phyloP scores from a whole-genome alignment of 2,113 vertebrate species.

The Carollia perspicillata region DNA sequence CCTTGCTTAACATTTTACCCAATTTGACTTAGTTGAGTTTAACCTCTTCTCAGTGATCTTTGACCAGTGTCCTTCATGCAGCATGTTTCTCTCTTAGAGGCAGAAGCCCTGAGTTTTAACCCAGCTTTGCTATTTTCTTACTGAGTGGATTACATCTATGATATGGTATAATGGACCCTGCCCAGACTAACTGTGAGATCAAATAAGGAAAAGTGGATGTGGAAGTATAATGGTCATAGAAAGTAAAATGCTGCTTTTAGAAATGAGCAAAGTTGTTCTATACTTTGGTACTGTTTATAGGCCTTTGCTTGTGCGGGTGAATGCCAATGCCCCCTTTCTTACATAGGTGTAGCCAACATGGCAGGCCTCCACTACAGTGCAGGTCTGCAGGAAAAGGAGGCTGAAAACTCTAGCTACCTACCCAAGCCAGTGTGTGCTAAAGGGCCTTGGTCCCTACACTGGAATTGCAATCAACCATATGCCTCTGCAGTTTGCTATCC shows the following conservation, averaged over 20 bases:
- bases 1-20: not conserved
- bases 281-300: not conserved
- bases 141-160: not conserved
- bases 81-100: not conserved
- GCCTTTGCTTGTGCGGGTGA: not conserved
- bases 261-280: not conserved
- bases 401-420: not conserved
- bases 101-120: not conserved
- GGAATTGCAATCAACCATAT: not conserved
- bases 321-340: too few species aligned
- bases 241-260: not conserved
- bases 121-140: not conserved
- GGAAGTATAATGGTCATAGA: too few species aligned
- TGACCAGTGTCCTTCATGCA: not conserved
- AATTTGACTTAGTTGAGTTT: not conserved
- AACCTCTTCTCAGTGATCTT: not conserved
- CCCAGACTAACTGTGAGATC: not conserved
- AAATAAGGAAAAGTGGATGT: not conserved
- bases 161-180: too few species aligned
- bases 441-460: not conserved
- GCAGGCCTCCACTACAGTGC: not conserved
- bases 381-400: not conserved
- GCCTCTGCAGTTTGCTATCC: fast-evolving
- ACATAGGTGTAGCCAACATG: fast-evolving
- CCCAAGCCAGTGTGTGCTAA: not conserved